phyloP scores from a whole-genome alignment of 1,140 invertebrate genomes.

The Cotesia glomerata region DNA sequence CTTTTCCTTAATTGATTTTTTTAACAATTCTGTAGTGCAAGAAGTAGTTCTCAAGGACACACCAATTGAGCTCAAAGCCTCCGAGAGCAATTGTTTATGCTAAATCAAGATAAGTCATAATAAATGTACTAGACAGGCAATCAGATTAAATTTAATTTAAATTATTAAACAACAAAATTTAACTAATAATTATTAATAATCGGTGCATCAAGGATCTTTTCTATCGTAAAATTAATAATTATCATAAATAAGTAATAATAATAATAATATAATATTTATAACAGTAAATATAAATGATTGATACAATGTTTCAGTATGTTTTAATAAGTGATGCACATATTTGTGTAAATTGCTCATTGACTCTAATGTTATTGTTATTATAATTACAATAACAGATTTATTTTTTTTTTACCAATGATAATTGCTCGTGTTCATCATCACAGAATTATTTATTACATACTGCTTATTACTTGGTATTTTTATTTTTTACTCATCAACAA shows the following conservation, averaged over 20 bases:
- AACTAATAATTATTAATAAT: not conserved
- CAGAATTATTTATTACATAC: not conserved
- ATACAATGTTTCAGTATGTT: no score
- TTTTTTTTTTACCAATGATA: not conserved
- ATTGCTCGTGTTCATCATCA: not conserved
- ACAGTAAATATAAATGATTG: no score
- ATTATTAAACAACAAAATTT: constrained; percentile 38
- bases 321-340: not conserved
- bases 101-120: constrained; percentile 62
- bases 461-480: not conserved
- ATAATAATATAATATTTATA: not conserved
- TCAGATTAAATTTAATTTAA: constrained; percentile 48
- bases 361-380: not conserved
- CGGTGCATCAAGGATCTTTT: not conserved
- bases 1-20: constrained; percentile 72
- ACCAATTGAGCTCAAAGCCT: constrained; percentile 87
- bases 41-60: constrained; percentile 97
- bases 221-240: not conserved
- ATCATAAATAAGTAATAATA: not conserved
- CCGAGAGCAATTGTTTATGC: constrained; percentile 91
- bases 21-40: constrained; percentile 77
- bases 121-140: constrained; percentile 29
- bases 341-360: constrained; percentile 5
- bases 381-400: not conserved
- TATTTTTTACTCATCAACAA: not conserved